Evolutionary conservation across 2,797 vertebrate genomes (phyloP).

Genomic region (Erpetoichthys calabaricus): DNA sequence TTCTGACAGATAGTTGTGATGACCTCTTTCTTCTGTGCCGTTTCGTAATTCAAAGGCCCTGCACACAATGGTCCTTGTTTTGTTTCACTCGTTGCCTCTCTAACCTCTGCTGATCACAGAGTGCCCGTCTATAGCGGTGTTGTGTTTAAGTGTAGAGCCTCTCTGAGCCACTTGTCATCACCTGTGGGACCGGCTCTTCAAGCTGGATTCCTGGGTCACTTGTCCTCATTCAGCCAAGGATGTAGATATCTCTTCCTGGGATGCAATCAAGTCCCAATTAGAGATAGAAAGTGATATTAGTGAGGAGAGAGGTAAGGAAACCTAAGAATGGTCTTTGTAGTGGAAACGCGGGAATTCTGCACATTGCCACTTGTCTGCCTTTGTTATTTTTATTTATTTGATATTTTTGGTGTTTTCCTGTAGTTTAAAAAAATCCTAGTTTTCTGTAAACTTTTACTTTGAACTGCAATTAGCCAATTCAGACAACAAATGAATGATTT

Average conservation of each 20-base stretch:
- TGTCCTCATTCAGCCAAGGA: not conserved
- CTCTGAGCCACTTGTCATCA: slow-evolving; percentile 6
- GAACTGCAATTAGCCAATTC: no score
- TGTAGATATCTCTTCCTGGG: slow-evolving; percentile 1
- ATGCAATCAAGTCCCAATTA: not conserved
- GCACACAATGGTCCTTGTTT: slow-evolving; percentile 51
- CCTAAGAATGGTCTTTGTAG: not conserved
- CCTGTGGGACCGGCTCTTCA: not conserved
- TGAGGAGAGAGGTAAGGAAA: slow-evolving; percentile 4
- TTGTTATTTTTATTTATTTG: no score
- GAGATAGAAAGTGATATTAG: slow-evolving; percentile 6
- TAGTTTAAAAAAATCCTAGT: no score
- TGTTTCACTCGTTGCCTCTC: slow-evolving; percentile 42
- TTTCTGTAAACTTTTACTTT: no score
- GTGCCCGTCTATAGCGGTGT: slow-evolving; percentile 39
- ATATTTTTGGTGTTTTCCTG: no score
- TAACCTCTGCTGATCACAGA: slow-evolving; percentile 49
- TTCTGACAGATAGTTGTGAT: slow-evolving; percentile 62
- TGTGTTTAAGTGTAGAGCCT: slow-evolving; percentile 15
- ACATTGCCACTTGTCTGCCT: no score
- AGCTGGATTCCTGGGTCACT: slow-evolving; percentile 1
- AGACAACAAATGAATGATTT: no score
- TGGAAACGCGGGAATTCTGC: no score
- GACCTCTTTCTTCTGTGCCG: slow-evolving; percentile 40
- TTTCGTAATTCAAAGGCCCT: slow-evolving; percentile 44